Evolutionary conservation across 2,888 invertebrate species (phyloP).

Genomic region (Cyclophora albipunctata): DNA sequence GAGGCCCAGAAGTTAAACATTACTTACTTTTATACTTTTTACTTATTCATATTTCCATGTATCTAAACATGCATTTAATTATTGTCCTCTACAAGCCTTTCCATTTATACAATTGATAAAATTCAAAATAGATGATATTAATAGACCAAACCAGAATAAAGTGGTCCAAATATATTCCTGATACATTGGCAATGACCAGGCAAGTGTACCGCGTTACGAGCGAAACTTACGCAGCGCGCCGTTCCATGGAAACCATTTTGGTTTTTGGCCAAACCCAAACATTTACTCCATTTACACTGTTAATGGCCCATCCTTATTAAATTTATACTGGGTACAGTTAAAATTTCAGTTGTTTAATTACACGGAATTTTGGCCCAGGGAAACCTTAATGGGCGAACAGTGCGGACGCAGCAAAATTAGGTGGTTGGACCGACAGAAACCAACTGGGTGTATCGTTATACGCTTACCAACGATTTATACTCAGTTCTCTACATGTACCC

Average conservation of each 20-base stretch:
- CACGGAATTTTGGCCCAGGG: constrained; percentile 59
- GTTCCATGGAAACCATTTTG: constrained; percentile 53
- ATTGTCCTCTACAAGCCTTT: too few relatives aligned
- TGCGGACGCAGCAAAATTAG: constrained; percentile 50
- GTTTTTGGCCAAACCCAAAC: constrained; percentile 69
- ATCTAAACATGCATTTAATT: too few relatives aligned
- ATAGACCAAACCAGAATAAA: too few relatives aligned
- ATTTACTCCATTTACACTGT: constrained; percentile 56
- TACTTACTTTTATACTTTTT: too few relatives aligned
- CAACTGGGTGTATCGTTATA: constrained; percentile 36
- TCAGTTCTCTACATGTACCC: constrained; percentile 6
- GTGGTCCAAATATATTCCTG: neutral
- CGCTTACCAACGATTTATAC: constrained; percentile 28
- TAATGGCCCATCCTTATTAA: constrained; percentile 69
- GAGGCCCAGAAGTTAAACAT: too few relatives aligned
- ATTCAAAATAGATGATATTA: too few relatives aligned
- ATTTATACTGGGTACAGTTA: constrained; percentile 69
- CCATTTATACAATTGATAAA: too few relatives aligned
- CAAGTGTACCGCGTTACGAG: constrained; percentile 26
- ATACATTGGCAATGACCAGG: too few relatives aligned
- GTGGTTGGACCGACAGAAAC: constrained; percentile 32
- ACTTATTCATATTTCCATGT: too few relatives aligned
- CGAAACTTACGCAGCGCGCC: constrained; percentile 36
- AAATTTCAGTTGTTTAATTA: constrained; percentile 73
- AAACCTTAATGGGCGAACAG: constrained; percentile 52